Conservation (phyloP, 2,888 invertebrate genomes). For the Cephus pulcher region DNA sequence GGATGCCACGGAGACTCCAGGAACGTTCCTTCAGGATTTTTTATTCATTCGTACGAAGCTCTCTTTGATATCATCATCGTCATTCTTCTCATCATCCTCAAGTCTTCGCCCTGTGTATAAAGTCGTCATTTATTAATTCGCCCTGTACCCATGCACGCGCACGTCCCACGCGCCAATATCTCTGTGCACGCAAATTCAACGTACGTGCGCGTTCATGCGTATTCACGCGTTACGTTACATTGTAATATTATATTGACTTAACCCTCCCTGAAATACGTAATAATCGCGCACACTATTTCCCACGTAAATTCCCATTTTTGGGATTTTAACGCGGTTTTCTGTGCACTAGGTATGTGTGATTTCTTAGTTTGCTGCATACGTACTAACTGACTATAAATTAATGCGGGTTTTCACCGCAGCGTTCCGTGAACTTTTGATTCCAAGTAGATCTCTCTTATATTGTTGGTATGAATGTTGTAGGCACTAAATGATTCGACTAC, state of each 20-base stretch:
- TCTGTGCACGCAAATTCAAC: conserved; percentile 16
- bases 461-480: conserved; percentile 11
- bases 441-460: conserved; percentile 17
- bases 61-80: conserved; percentile 27
- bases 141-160: not conserved
- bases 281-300: conserved; percentile 7
- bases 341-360: conserved; percentile 13
- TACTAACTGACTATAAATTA: conserved; percentile 15
- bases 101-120: conserved; percentile 47
- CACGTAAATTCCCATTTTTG: conserved; percentile 6
- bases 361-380: conserved; percentile 18
- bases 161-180: conserved; percentile 16
- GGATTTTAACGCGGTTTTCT: not conserved
- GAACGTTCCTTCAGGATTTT: conserved; percentile 1
- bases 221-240: conserved; percentile 15
- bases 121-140: conserved; percentile 30
- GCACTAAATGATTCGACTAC: conserved; percentile 20
- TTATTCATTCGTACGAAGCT: not conserved
- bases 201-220: conserved; percentile 17
- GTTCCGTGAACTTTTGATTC: conserved; percentile 9
- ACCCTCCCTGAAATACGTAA: not conserved
- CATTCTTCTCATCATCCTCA: conserved; percentile 10
- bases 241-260: conserved; percentile 9
- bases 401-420: conserved; percentile 11
- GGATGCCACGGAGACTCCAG: conserved; percentile 16